Conservation (phyloP, 2,113 vertebrate genomes). For the Cervus canadensis region DNA sequence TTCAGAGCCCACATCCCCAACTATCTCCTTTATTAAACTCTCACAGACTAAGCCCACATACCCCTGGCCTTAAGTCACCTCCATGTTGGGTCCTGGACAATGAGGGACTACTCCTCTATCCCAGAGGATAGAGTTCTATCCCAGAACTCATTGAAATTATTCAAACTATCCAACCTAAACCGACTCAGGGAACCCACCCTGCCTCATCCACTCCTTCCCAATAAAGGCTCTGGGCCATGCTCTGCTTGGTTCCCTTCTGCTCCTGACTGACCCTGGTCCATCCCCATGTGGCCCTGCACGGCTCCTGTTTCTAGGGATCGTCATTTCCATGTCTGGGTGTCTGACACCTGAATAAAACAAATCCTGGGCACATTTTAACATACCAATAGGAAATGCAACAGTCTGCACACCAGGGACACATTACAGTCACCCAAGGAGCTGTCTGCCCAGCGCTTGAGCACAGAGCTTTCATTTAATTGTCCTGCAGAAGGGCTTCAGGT, state of each 20-base stretch:
- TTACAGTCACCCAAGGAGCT: background rate
- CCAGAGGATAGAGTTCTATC: background rate
- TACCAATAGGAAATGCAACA: background rate
- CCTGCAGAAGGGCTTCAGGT: background rate
- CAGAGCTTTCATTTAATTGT: no score
- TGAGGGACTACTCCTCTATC: accelerated
- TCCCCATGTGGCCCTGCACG: accelerated
- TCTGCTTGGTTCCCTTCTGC: background rate
- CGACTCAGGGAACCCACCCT: background rate
- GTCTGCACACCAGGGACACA: no score
- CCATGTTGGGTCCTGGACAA: background rate
- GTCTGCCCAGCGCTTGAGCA: background rate
- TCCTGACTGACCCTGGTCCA: background rate
- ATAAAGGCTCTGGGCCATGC: background rate
- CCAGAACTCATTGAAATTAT: background rate
- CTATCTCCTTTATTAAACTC: background rate
- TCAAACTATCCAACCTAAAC: background rate
- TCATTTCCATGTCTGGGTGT: background rate
- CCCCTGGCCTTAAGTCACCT: background rate
- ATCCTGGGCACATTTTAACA: background rate
- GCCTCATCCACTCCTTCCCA: background rate
- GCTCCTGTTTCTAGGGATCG: background rate
- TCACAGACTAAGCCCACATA: background rate
- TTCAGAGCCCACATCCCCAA: background rate
- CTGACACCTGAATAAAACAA: background rate